phyloP scores from a whole-genome alignment of 2,797 vertebrate species.

The Acanthurus lineatus region DNA sequence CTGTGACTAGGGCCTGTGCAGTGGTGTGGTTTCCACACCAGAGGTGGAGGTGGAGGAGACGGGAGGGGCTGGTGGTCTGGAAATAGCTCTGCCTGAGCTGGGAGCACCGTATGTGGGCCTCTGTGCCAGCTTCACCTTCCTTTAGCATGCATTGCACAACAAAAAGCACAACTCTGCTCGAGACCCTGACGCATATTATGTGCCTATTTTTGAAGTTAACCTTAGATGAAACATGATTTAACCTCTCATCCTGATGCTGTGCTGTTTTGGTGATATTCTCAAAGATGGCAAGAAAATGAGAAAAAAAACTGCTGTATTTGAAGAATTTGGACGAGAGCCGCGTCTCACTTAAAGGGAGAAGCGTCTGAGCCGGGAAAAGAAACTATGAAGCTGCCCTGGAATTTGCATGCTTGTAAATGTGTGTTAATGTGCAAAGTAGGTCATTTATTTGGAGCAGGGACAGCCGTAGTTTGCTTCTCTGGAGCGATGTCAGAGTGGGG shows the following conservation, averaged over 20 bases:
- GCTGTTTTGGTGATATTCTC: constrained; percentile 39
- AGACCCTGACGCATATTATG: constrained; percentile 34
- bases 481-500: constrained; percentile 75
- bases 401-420: constrained; percentile 79
- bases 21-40: constrained; percentile 75
- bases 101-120: constrained; percentile 75
- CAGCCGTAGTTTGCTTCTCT: constrained; percentile 72
- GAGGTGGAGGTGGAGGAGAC: constrained; percentile 69
- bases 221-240: constrained; percentile 43
- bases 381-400: constrained; percentile 69
- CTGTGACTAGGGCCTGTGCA: constrained; percentile 71
- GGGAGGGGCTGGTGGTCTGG: constrained; percentile 70
- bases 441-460: constrained; percentile 85
- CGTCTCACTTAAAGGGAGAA: constrained; percentile 47
- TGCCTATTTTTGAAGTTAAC: constrained; percentile 33
- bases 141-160: constrained; percentile 33
- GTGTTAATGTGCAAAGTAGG: constrained; percentile 86
- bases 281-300: constrained; percentile 45
- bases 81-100: constrained; percentile 76
- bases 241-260: constrained; percentile 31
- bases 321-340: constrained; percentile 67
- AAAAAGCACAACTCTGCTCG: constrained; percentile 51
- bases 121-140: constrained; percentile 63
- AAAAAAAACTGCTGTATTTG: constrained; percentile 36
- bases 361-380: constrained; percentile 47